Conservation (phyloP, 1,140 invertebrate species). For the Caenorhabditis remanei region DNA sequence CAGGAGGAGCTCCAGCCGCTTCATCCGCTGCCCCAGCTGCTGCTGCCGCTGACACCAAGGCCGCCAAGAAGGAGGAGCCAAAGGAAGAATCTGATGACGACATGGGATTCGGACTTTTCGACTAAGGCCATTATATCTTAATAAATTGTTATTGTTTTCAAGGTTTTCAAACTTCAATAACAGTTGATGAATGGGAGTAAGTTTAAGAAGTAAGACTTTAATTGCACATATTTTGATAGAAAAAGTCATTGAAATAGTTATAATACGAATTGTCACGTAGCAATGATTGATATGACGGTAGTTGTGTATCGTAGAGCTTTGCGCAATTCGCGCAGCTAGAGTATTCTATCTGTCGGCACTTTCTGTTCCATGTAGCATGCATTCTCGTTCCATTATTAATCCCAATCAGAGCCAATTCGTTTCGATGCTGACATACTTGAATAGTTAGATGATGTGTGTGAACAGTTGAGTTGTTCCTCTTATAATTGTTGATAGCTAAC, state of each 20-base stretch:
- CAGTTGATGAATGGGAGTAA: no score
- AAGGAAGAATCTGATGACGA: slow-evolving; percentile 86
- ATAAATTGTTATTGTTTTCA: no score
- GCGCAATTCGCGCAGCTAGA: neutral
- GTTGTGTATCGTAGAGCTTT: neutral
- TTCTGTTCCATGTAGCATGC: neutral
- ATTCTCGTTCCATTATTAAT: neutral
- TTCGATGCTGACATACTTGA: neutral
- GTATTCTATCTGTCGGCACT: neutral
- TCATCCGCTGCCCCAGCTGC: neutral
- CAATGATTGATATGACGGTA: neutral
- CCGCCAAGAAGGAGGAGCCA: slow-evolving; percentile 83
- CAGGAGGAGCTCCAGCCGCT: neutral
- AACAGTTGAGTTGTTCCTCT: neutral
- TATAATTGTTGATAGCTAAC: no score
- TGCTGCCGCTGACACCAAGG: neutral
- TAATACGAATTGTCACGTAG: no score
- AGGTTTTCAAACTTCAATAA: no score
- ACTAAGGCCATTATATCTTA: slow-evolving; percentile 81
- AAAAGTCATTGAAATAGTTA: no score
- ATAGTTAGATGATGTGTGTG: neutral
- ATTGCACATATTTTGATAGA: no score
- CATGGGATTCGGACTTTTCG: slow-evolving; percentile 95
- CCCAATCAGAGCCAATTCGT: neutral
- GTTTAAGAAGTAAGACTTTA: no score